Evolutionary conservation across 2,113 vertebrate species (phyloP).

Genomic region (Empidonax alnorum): DNA sequence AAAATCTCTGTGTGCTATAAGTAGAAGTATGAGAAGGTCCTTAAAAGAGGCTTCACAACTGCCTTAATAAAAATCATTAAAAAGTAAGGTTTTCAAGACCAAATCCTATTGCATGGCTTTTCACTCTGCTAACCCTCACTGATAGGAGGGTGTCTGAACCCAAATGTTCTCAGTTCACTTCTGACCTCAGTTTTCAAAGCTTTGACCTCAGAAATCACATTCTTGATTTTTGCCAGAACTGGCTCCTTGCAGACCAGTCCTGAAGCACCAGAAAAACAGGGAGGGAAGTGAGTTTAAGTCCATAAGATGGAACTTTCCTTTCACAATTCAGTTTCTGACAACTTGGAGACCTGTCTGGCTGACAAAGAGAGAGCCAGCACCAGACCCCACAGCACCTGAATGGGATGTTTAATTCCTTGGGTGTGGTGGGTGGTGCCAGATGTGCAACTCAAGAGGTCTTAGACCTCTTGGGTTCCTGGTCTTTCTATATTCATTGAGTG

Average conservation of each 20-base stretch:
- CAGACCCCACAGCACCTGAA: not conserved
- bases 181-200: not conserved
- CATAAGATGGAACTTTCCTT: not conserved
- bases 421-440: too few species aligned
- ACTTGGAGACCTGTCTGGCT: not conserved
- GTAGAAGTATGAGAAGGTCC: not conserved
- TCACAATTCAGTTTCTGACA: not conserved
- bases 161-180: not conserved
- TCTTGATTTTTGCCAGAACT: not conserved
- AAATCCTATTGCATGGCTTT: not conserved
- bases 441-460: rapidly evolving
- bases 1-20: not conserved
- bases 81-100: not conserved
- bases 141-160: not conserved
- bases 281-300: not conserved
- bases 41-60: not conserved
- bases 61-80: not conserved
- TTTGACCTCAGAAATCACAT: not conserved
- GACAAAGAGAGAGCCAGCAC: not conserved
- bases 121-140: too few species aligned
- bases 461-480: not conserved
- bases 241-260: not conserved
- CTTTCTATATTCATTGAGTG: not conserved
- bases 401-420: rapidly evolving
- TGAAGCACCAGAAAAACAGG: not conserved